Conservation (phyloP, 2,888 invertebrate genomes). For the Myopa tessellatipennis region DNA sequence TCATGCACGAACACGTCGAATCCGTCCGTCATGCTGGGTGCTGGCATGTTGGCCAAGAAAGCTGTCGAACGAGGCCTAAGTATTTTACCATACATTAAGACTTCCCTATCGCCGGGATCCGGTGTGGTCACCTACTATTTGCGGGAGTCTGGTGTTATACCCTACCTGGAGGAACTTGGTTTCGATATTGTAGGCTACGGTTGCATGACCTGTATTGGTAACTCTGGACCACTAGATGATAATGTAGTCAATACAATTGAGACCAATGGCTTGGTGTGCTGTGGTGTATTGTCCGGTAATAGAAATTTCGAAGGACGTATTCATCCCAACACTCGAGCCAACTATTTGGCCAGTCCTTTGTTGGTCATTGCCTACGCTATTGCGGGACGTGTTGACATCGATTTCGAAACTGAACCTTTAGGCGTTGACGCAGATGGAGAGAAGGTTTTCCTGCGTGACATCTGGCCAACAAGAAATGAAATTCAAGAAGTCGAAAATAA, state of each 20-base stretch:
- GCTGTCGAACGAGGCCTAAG: conserved; percentile 90
- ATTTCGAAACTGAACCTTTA: conserved; percentile 89
- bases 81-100: conserved; percentile 95
- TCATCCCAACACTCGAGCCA: conserved; percentile 95
- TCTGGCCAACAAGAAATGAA: conserved; percentile 94
- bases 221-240: conserved; percentile 94
- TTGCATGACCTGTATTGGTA: conserved; percentile 99
- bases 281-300: conserved; percentile 96
- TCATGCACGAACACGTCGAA: conserved; percentile 99
- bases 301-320: conserved; percentile 98
- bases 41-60: conserved; percentile 92
- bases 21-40: conserved; percentile 98
- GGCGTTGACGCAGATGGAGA: conserved; percentile 78
- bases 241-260: conserved; percentile 92
- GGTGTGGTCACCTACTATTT: conserved; percentile 89
- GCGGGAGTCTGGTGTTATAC: conserved; percentile 90
- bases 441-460: conserved; percentile 87
- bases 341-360: conserved; percentile 97
- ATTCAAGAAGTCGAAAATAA: conserved; percentile 90
- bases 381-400: conserved; percentile 93
- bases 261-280: conserved; percentile 93
- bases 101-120: conserved; percentile 94
- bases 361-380: conserved; percentile 97
- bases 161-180: conserved; percentile 85
- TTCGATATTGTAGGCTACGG: conserved; percentile 98